Percentiles rank a stretch among this genome's conserved stretches.
phyloP scores from a whole-genome alignment of 1,140 invertebrate species.

The Acromyrmex charruanus region DNA sequence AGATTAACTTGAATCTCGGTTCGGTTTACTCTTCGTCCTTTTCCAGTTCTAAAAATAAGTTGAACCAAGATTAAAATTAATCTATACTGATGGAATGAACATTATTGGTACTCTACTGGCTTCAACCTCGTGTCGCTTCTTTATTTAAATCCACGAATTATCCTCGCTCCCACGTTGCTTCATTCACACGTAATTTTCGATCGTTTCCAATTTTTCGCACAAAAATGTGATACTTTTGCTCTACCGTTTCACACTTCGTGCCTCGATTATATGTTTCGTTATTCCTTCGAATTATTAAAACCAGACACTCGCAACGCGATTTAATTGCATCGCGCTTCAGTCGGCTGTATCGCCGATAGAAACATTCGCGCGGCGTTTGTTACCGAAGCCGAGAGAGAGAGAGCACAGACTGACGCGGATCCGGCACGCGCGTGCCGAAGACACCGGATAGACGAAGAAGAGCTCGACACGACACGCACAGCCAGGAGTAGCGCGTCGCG shows the following conservation, averaged over 20 bases:
- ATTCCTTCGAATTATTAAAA: neutral
- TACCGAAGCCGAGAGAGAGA: constrained; percentile 4
- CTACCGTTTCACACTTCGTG: neutral
- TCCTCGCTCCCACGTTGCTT: neutral
- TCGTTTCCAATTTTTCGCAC: neutral
- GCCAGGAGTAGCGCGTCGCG: neutral
- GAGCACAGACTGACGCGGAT: constrained; percentile 9
- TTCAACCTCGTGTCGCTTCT: neutral
- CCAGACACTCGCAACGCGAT: neutral
- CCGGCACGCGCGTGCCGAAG: constrained; percentile 35
- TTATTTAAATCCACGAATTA: neutral
- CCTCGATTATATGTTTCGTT: neutral
- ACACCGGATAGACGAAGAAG: constrained; percentile 24
- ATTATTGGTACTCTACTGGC: too few species aligned
- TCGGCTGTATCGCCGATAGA: neutral
- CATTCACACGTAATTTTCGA: neutral
- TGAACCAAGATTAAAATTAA: too few species aligned
- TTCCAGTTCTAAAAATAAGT: too few species aligned
- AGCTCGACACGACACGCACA: neutral
- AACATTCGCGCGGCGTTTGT: neutral
- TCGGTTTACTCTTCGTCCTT: too few species aligned
- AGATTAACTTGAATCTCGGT: too few species aligned
- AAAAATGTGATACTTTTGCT: neutral
- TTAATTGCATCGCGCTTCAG: too few species aligned
- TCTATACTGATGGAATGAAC: too few species aligned